phyloP scores from a whole-genome alignment of 2,888 invertebrate genomes.

The Hipparchia semele region DNA sequence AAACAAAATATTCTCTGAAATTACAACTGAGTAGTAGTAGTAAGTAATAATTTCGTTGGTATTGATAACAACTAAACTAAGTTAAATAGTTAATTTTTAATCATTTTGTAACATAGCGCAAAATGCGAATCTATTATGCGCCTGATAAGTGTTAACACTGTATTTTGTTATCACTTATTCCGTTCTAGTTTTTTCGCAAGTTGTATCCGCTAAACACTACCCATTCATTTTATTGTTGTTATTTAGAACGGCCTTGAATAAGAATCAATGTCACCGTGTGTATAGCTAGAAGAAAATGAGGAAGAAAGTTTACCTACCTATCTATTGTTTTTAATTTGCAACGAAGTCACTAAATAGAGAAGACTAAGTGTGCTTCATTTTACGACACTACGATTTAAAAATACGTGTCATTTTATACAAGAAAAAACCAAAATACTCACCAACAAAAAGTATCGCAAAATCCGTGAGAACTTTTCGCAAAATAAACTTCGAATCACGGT shows the following conservation, averaged over 20 bases:
- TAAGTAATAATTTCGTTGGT: neutral
- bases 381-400: neutral
- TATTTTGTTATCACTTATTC: constrained; percentile 18
- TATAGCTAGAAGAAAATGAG: constrained; percentile 7
- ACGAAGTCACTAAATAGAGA: neutral
- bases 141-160: constrained; percentile 21
- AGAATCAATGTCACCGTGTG: constrained; percentile 33
- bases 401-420: neutral
- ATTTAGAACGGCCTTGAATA: constrained; percentile 28
- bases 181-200: constrained; percentile 22
- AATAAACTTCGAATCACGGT: constrained; percentile 81
- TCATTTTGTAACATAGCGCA: constrained; percentile 10
- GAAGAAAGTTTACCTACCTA: constrained; percentile 9
- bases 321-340: neutral
- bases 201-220: constrained; percentile 3
- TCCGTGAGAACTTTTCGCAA: constrained; percentile 87
- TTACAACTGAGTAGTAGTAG: too few species aligned
- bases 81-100: constrained; percentile 9
- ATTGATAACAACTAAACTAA: constrained; percentile 4
- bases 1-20: too few species aligned
- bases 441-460: constrained; percentile 85
- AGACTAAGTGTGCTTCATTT: neutral
- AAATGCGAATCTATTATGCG: constrained; percentile 26
- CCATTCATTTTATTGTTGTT: constrained; percentile 14
- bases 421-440: constrained; percentile 77